A percentile compares a stretch with the other conserved stretches of the same genome.
These are phyloP conservation scores for Oreotrochilus melanogaster DNA, from an alignment of 2,113 vertebrate species.

Conservation along the genomic window DNA sequence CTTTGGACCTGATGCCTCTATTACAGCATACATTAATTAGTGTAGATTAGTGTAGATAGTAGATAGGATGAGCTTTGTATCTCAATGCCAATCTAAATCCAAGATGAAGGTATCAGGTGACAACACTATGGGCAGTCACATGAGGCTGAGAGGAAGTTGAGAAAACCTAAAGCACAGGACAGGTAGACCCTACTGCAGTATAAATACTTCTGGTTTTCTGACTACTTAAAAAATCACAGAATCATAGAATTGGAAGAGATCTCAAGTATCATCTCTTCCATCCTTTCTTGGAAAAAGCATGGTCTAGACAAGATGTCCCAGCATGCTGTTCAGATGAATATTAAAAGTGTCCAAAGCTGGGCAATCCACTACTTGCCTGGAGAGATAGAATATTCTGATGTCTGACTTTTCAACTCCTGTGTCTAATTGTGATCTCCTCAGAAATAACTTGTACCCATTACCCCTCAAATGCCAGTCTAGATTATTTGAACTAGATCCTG, in stretches of 20 bases:
- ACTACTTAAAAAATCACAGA: background rate
- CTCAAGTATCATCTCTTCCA: too few species aligned
- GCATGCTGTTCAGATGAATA: too few species aligned
- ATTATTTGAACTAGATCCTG: background rate
- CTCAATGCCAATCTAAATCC: background rate
- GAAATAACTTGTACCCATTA: too few species aligned
- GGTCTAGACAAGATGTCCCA: too few species aligned
- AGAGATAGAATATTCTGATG: too few species aligned
- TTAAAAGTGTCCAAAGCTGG: too few species aligned
- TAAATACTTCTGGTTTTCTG: background rate
- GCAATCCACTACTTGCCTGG: too few species aligned
- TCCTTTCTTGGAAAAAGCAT: too few species aligned
- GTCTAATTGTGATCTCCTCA: too few species aligned
- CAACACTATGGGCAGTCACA: background rate
- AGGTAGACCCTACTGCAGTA: background rate
- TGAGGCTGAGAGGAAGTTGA: background rate
- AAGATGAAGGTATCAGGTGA: background rate
- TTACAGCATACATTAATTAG: background rate
- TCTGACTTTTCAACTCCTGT: too few species aligned
- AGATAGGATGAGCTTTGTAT: background rate
- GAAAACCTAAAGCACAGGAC: background rate
- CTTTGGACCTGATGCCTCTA: background rate
- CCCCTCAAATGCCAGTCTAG: background rate
- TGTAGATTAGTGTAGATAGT: too few species aligned
- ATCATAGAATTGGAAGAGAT: too few species aligned